Evolutionary conservation across 2,113 vertebrate species (phyloP), one percentile per base, ranked within the genome.

Genomic region (Quiscalus mexicanus): DNA sequence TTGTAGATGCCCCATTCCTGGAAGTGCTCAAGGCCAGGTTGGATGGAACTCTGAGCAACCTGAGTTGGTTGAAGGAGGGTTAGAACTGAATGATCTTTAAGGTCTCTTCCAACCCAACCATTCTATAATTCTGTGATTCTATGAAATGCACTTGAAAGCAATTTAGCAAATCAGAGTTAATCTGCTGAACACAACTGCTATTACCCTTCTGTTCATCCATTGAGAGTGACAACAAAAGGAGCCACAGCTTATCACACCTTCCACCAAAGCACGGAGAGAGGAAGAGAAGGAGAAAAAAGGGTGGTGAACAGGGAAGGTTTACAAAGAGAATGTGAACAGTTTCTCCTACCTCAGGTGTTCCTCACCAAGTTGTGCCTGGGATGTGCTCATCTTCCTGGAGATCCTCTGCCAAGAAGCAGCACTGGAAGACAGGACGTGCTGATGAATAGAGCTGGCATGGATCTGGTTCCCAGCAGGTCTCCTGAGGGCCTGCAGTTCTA

Each of bases 61-160:
- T 1, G 0, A n/a, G 5, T 6, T n/a, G 21, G 11, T 10, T 7
- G 13, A 28, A 44, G 5, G 3, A 3, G 14, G 5, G 8, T 3
- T 33, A 15, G 37, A 74, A 20, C 4, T 19, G 25, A 3, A 1
- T 44, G 15, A 17, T 33, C 15, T 30, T 59, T 33, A 24, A 52
- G 18, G 42, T 23, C 18, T 33, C 22, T 28, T 58, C 37, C 37
- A 50, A 50, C 22, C 18, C 27, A 52, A 10, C 1, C 15, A 28
- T 23, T 52, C 31, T 7, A 14, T 18, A 49, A 76, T 35, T 42
- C 31, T 20, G 2, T 37, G 18, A 37, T 58, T 58, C 10, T 13
- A 11, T 39, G 10, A 37, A 37, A 47, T 5, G 6, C 16, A 33
- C 5, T 67, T 74, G 30, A 24, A 84, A 92, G 4, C 16, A 90